Evolutionary conservation across 64 coral and sea anemone species (phyloP).

Genomic region (Pocillopora verrucosa): DNA sequence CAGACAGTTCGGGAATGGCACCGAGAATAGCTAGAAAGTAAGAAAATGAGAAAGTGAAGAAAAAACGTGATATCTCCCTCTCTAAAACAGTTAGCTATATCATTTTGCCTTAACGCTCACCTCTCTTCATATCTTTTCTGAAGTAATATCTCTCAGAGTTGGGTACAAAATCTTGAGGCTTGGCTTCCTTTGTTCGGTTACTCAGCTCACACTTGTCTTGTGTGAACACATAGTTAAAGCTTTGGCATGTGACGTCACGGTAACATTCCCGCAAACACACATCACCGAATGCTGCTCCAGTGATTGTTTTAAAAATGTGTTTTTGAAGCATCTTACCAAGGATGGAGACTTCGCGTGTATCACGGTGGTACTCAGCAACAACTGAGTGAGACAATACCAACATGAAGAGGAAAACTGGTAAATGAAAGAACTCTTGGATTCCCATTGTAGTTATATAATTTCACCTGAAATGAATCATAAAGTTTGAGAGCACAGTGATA

Average conservation of each 20-base stretch:
- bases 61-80: too few relatives aligned
- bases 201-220: not conserved
- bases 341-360: not conserved
- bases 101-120: too few relatives aligned
- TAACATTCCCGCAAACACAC: not conserved
- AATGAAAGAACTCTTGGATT: too few relatives aligned
- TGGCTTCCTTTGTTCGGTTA: not conserved
- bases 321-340: not conserved
- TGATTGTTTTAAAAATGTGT: not conserved
- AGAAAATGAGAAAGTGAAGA: too few relatives aligned
- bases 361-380: too few relatives aligned
- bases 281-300: too few relatives aligned
- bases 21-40: not conserved
- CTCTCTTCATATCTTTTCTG: too few relatives aligned
- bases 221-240: slow-evolving; percentile 4
- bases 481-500: too few relatives aligned
- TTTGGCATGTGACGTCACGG: not conserved
- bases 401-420: too few relatives aligned
- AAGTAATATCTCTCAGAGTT: not conserved
- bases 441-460: too few relatives aligned
- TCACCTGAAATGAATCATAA: too few relatives aligned
- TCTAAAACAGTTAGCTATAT: too few relatives aligned
- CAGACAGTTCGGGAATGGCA: not conserved
- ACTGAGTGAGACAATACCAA: not conserved
- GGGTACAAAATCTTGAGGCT: not conserved